Percentiles rank a stretch among this genome's conserved stretches.
phyloP scores from a whole-genome alignment of 2,888 invertebrate genomes.

The Neoscelio sp. region DNA sequence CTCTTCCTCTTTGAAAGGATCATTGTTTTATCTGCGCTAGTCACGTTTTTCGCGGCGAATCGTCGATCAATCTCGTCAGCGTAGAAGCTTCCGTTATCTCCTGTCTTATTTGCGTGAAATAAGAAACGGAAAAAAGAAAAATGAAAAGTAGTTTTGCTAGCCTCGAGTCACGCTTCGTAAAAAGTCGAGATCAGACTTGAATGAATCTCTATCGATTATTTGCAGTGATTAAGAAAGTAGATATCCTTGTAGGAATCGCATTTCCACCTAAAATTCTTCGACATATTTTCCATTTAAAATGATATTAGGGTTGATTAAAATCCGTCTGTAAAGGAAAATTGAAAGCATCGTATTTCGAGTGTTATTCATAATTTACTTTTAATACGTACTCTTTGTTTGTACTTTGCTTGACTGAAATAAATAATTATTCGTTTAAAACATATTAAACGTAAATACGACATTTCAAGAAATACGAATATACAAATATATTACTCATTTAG shows the following conservation, averaged over 20 bases:
- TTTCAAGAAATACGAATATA: too few species aligned
- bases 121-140: slow-evolving; percentile 39
- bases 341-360: too few species aligned
- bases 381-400: too few species aligned
- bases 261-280: slow-evolving; percentile 1
- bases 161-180: slow-evolving; percentile 50
- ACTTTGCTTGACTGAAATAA: too few species aligned
- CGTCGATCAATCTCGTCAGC: slow-evolving; percentile 53
- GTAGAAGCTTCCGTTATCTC: slow-evolving; percentile 48
- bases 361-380: too few species aligned
- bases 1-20: slow-evolving; percentile 25
- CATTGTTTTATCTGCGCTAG: slow-evolving; percentile 42
- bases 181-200: slow-evolving; percentile 32
- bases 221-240: slow-evolving; percentile 63
- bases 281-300: too few species aligned
- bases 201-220: slow-evolving; percentile 37
- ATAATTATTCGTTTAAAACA: too few species aligned
- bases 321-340: too few species aligned
- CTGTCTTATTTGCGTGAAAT: slow-evolving; percentile 57
- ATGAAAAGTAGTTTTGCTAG: slow-evolving; percentile 58
- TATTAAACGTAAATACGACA: too few species aligned
- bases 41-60: slow-evolving; percentile 47
- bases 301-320: too few species aligned
- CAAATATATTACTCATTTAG: too few species aligned
- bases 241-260: slow-evolving; percentile 42